Evolutionary conservation across 2,113 vertebrate species (phyloP).

Genomic region (Oophaga pumilio): DNA sequence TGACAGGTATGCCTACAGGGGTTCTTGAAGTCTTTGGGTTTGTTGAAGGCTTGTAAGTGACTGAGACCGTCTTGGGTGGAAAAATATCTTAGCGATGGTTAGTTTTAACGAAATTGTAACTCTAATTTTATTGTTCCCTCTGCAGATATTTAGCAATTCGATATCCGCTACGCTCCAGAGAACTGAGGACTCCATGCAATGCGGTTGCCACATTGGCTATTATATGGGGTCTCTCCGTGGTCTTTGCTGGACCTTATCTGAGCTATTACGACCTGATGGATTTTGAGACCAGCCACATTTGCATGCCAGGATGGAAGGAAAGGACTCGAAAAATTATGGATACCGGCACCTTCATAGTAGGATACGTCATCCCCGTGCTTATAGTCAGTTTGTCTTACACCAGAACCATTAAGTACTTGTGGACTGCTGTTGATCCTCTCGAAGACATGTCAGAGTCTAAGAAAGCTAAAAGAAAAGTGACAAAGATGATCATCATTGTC

Average conservation of each 20-base stretch:
- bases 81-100: not conserved
- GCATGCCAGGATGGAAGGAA: slow-evolving; percentile 85
- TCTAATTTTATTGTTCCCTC: slow-evolving; percentile 20
- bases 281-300: slow-evolving; percentile 80
- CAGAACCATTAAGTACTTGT: slow-evolving; percentile 86
- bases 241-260: slow-evolving; percentile 84
- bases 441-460: slow-evolving; percentile 85
- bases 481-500: slow-evolving; percentile 89
- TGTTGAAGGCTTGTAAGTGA: not conserved
- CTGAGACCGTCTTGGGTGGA: not conserved
- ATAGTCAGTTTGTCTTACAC: slow-evolving; percentile 85
- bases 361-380: slow-evolving; percentile 82
- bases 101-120: not conserved
- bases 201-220: slow-evolving; percentile 79
- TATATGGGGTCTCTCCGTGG: slow-evolving; percentile 83
- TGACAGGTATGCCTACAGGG: slow-evolving; percentile 73
- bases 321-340: slow-evolving; percentile 81
- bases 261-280: slow-evolving; percentile 85
- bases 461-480: slow-evolving; percentile 85
- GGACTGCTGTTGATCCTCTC: slow-evolving; percentile 84
- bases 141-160: slow-evolving; percentile 84
- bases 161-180: slow-evolving; percentile 81
- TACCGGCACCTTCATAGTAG: slow-evolving; percentile 83
- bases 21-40: not conserved
- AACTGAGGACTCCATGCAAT: slow-evolving; percentile 80